A percentile compares a stretch with the other conserved stretches of the same genome.
Evolutionary conservation across 2,797 vertebrate species (phyloP).

Genomic region (Merluccius polli): DNA sequence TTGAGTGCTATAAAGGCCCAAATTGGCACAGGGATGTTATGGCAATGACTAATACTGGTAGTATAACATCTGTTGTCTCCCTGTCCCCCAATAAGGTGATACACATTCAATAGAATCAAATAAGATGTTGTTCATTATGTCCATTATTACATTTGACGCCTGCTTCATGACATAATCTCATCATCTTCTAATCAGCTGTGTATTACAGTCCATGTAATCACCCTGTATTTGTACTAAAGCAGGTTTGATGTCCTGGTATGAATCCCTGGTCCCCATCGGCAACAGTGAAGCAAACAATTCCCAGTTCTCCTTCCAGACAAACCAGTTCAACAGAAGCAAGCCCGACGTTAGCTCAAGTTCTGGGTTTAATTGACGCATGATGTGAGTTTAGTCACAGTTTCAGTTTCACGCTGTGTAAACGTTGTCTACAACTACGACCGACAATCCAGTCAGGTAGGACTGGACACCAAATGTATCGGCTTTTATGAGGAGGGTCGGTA

Average conservation of each 20-base stretch:
- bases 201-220: constrained; percentile 19
- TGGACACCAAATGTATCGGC: neutral
- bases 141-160: constrained; percentile 9
- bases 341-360: neutral
- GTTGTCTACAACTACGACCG: neutral
- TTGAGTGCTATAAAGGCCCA: neutral
- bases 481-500: constrained; percentile 33
- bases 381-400: neutral
- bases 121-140: constrained; percentile 30
- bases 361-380: neutral
- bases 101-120: constrained; percentile 4
- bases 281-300: constrained; percentile 32
- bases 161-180: neutral
- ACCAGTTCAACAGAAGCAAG: neutral
- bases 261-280: too few species aligned
- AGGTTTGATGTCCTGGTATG: constrained; percentile 38
- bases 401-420: neutral
- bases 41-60: neutral
- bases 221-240: constrained; percentile 38
- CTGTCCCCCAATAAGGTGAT: neutral
- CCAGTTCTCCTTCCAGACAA: neutral
- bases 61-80: neutral
- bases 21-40: neutral
- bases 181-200: constrained; percentile 29
- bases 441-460: constrained; percentile 12